Evolutionary conservation across 2,888 invertebrate genomes (phyloP).

Genomic region (Nineta flava): DNA sequence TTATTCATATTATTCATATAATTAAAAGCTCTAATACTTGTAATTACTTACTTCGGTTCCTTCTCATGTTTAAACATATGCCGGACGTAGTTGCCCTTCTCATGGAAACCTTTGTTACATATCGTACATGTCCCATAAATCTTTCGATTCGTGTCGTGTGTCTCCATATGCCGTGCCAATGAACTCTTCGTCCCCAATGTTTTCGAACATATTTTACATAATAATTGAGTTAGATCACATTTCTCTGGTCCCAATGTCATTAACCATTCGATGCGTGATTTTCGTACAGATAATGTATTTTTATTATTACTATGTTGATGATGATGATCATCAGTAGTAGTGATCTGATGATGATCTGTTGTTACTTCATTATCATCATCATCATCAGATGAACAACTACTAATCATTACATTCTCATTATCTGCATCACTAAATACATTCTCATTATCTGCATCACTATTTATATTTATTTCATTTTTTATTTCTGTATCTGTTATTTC

Average conservation of each 20-base stretch:
- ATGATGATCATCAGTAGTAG: no score
- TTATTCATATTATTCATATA: no score
- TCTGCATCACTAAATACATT: background rate
- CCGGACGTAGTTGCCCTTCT: background rate
- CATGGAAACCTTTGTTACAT: background rate
- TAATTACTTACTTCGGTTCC: background rate
- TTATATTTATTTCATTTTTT: background rate
- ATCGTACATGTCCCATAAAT: background rate
- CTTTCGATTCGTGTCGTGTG: background rate
- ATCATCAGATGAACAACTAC: background rate
- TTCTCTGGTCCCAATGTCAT: background rate
- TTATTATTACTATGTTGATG: background rate
- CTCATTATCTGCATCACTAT: background rate
- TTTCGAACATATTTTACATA: background rate
- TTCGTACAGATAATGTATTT: background rate
- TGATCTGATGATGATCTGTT: background rate
- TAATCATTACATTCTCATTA: background rate
- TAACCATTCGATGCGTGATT: background rate
- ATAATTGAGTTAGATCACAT: background rate
- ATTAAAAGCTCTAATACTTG: no score
- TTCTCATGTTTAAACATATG: background rate
- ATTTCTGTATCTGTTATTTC: background rate
- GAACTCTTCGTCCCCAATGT: background rate
- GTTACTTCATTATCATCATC: background rate
- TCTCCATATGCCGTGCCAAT: background rate